phyloP scores from a whole-genome alignment of 2,113 vertebrate species.

The Psittacula cyanocephala region DNA sequence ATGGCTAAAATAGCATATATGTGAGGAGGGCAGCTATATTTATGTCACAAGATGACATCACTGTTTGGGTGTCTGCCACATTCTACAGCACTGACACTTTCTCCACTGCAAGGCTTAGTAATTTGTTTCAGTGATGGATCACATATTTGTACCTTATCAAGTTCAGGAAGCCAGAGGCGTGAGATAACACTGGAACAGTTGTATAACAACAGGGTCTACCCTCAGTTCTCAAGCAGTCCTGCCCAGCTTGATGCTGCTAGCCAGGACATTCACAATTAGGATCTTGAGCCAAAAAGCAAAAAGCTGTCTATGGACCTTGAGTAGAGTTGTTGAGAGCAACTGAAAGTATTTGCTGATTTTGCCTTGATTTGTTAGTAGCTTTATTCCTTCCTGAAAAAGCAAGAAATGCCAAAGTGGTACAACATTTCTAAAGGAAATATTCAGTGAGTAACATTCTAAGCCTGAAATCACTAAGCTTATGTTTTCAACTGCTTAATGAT shows the following conservation, averaged over 20 bases:
- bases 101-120: not conserved
- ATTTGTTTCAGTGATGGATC: not conserved
- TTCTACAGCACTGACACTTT: not conserved
- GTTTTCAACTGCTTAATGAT: not conserved
- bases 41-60: not conserved
- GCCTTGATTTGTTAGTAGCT: not conserved
- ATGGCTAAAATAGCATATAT: not conserved
- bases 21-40: not conserved
- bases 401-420: not conserved
- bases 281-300: not conserved
- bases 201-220: not conserved
- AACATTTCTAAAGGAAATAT: not conserved
- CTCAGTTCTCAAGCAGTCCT: not conserved
- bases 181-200: not conserved
- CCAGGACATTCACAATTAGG: not conserved
- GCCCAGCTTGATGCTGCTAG: not conserved
- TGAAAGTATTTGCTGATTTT: not conserved
- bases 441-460: not conserved
- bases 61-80: not conserved
- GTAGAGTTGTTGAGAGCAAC: not conserved
- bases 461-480: not conserved
- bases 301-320: not conserved
- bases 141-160: not conserved
- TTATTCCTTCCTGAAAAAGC: not conserved
- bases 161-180: not conserved